Evolutionary conservation across 2,888 invertebrate species (phyloP).

Genomic region (Drosophila helvetica): DNA sequence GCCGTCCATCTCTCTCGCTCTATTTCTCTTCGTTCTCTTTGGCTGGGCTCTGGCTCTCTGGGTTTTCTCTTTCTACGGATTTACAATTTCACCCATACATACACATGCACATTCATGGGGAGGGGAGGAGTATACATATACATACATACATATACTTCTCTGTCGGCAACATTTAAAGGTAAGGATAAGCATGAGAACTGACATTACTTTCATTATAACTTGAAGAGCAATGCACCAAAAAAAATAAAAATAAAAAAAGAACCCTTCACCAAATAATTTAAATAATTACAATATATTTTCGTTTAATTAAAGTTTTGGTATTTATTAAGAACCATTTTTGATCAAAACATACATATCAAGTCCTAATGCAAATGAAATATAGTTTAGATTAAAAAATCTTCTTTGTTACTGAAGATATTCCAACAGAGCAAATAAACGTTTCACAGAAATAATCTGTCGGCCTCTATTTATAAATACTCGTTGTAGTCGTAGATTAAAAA

Average conservation of each 20-base stretch:
- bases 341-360: neutral
- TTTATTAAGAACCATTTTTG: neutral
- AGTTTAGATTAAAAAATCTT: neutral
- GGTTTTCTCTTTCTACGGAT: constrained; percentile 24
- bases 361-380: neutral
- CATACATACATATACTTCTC: neutral
- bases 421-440: no score
- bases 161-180: constrained; percentile 1
- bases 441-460: no score
- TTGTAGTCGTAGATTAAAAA: no score
- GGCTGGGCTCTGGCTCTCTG: neutral
- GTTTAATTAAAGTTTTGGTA: no score
- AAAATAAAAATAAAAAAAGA: neutral
- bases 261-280: neutral
- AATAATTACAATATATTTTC: neutral
- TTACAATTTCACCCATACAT: constrained; percentile 21
- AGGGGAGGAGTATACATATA: neutral
- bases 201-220: neutral
- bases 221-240: neutral
- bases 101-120: neutral
- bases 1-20: constrained; percentile 35
- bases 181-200: neutral
- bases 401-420: no score
- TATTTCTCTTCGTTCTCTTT: constrained; percentile 35
- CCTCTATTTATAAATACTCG: no score